These are phyloP conservation scores for Lysandra bellargus DNA, from an alignment of 2,888 invertebrate species.

Conservation along the genomic window DNA sequence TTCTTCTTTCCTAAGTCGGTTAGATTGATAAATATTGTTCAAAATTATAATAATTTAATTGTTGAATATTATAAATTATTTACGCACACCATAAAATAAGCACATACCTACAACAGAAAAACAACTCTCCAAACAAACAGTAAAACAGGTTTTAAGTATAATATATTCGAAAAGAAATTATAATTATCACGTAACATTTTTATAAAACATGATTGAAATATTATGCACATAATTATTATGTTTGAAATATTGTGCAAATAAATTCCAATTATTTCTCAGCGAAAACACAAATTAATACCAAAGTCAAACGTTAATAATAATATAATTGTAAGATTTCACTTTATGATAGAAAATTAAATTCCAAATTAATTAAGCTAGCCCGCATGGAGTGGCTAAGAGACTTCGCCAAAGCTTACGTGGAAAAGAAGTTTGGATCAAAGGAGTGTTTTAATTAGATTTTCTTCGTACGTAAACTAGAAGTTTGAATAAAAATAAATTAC, in stretches of 20 bases:
- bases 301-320: background rate
- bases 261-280: background rate
- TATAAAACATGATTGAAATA: too few species aligned
- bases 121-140: too few species aligned
- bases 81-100: too few species aligned
- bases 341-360: constrained; percentile 34
- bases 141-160: too few species aligned
- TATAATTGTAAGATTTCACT: constrained; percentile 11
- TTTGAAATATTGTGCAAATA: background rate
- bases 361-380: constrained; percentile 44
- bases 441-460: constrained; percentile 42
- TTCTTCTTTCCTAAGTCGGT: too few species aligned
- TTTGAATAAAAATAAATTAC: constrained; percentile 32
- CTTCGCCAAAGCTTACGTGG: constrained; percentile 39
- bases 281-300: background rate
- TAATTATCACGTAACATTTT: too few species aligned
- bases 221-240: background rate
- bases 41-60: too few species aligned
- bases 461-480: constrained; percentile 30
- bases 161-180: too few species aligned
- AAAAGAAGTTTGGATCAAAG: constrained; percentile 43
- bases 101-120: too few species aligned
- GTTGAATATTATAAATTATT: too few species aligned
- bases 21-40: background rate
- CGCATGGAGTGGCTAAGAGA: constrained; percentile 43